A percentile compares a stretch with the other conserved stretches of the same genome.
These are phyloP conservation scores for Bombus sylvicola DNA, from an alignment of 1,140 invertebrate genomes.

Conservation along the genomic window DNA sequence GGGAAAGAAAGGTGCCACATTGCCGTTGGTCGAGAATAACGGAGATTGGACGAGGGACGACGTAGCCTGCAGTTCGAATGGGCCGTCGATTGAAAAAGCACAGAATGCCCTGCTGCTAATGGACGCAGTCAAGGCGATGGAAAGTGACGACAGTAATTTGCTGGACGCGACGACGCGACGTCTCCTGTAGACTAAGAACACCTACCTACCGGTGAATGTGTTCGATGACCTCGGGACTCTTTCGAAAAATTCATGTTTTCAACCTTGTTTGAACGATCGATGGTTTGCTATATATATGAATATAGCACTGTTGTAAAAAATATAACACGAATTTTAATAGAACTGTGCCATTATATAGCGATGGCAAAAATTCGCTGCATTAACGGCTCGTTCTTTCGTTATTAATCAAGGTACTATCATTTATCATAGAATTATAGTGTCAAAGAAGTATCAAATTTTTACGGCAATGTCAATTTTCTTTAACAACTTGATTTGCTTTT, in stretches of 20 bases:
- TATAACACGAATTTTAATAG: too few relatives aligned
- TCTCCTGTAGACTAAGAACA: neutral
- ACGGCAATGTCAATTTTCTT: too few relatives aligned
- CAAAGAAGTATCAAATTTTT: too few relatives aligned
- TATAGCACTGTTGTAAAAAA: too few relatives aligned
- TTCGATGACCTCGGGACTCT: neutral
- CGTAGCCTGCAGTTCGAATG: slow-evolving; percentile 20
- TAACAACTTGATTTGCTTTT: neutral
- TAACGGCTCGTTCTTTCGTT: too few relatives aligned
- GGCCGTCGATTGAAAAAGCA: slow-evolving; percentile 46
- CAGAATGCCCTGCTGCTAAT: slow-evolving; percentile 29
- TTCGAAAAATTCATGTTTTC: too few relatives aligned
- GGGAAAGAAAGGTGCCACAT: slow-evolving; percentile 51
- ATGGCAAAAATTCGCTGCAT: too few relatives aligned
- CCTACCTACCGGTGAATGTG: fast-evolving
- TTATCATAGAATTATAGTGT: too few relatives aligned
- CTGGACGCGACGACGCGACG: neutral
- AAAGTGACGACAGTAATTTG: slow-evolving; percentile 31
- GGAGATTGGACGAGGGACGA: slow-evolving; percentile 41
- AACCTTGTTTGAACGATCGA: too few relatives aligned
- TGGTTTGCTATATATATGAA: too few relatives aligned
- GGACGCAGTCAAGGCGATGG: neutral
- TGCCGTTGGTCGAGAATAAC: slow-evolving; percentile 44
- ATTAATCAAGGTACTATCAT: too few relatives aligned
- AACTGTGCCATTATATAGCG: too few relatives aligned